Conservation (phyloP, 2,797 vertebrate species). For the Margarornis squamiger region DNA sequence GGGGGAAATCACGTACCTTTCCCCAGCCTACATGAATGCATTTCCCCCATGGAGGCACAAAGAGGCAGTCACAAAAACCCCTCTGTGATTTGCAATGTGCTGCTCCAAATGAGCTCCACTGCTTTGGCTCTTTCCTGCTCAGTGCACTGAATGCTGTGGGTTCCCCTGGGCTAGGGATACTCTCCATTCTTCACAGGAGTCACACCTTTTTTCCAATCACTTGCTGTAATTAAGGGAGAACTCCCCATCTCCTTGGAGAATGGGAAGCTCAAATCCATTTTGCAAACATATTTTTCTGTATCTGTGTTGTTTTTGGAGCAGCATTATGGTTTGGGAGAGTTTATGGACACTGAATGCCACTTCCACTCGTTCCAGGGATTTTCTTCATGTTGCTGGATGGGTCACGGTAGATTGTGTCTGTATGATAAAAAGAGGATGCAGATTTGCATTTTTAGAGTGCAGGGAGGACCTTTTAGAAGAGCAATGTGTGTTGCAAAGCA, state of each 20-base stretch:
- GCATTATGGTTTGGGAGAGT: not conserved
- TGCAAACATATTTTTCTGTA: not conserved
- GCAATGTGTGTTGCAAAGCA: not conserved
- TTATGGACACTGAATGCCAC: not conserved
- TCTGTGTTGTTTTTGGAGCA: not conserved
- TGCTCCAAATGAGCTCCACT: not conserved
- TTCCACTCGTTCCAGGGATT: not conserved
- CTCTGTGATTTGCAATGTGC: not conserved
- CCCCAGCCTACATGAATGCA: no score
- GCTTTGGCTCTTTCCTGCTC: not conserved
- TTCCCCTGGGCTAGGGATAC: not conserved
- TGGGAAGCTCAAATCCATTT: not conserved
- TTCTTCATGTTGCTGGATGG: not conserved
- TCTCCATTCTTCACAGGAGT: not conserved
- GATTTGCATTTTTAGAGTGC: not conserved
- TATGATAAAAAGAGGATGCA: not conserved
- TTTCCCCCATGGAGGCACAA: not conserved
- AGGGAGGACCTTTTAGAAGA: not conserved
- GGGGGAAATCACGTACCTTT: fast-evolving
- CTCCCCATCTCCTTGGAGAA: not conserved
- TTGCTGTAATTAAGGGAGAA: not conserved
- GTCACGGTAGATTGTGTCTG: not conserved
- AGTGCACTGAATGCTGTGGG: not conserved
- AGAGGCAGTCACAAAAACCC: not conserved
- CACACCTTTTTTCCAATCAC: not conserved